These are phyloP conservation scores for Microtus richardsoni DNA, from an alignment of 2,113 vertebrate genomes.

Conservation along the genomic window DNA sequence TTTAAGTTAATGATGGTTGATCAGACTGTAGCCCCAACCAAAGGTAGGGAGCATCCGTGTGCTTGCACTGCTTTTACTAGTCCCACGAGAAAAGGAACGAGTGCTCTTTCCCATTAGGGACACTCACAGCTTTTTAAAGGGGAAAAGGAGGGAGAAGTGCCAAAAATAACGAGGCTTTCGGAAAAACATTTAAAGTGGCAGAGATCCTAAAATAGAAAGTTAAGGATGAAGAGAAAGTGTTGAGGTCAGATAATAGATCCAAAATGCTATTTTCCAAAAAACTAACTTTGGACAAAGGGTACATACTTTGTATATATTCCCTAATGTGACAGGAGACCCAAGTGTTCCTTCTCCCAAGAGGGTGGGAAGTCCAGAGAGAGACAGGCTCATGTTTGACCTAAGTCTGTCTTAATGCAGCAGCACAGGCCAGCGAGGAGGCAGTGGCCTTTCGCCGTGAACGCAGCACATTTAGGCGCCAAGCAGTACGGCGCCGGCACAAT, in stretches of 20 bases:
- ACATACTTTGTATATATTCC: not conserved
- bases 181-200: constrained; percentile 35
- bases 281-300: not conserved
- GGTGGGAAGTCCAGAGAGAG: constrained; percentile 80
- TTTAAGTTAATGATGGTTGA: not conserved
- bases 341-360: constrained; percentile 57
- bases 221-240: not conserved
- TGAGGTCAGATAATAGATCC: not conserved
- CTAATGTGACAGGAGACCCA: not conserved
- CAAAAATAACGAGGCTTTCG: constrained; percentile 51
- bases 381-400: constrained; percentile 87
- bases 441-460: constrained; percentile 97
- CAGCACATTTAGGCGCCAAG: constrained; percentile 99
- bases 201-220: constrained; percentile 30
- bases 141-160: not conserved
- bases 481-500: constrained; percentile 98
- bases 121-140: constrained; percentile 9
- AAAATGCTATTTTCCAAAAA: constrained; percentile 42
- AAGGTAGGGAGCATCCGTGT: not conserved
- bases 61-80: not conserved
- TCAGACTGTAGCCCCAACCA: not conserved
- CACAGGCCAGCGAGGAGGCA: constrained; percentile 95
- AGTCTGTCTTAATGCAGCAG: constrained; percentile 94
- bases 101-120: not conserved
- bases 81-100: not conserved